Base-by-base conservation (phyloP, 2,113 vertebrate species). In the Dolichallabes microphthalmus region DNA sequence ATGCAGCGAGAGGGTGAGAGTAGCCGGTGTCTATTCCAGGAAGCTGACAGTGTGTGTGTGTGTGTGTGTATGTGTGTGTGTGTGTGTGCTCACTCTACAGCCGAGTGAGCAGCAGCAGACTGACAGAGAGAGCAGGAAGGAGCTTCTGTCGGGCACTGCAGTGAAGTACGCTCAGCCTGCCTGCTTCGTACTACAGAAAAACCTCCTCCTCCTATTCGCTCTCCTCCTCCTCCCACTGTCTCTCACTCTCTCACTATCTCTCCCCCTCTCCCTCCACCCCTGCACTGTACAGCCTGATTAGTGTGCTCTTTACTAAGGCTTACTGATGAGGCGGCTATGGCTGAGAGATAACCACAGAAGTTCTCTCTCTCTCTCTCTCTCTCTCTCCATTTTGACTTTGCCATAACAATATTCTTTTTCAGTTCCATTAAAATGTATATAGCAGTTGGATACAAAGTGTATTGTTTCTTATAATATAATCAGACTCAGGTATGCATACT, bases 1-100 rank as follows among this genome's bases (percentile, higher is more conserved):
- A 97, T 97, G 96, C 96, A 97, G 96, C 94, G 83, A 94, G 88
- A 92, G 93, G 92, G 90, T 90, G 80, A 91, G 92, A 94, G 93
- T 90, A 92, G 90, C 92, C 87, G 89, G 92, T 91, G 90, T 71
- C 88, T 88, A 92, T 94, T 91, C 93, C 93, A 73, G 69, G 57
- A 52, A 83, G 17, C 69, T 53, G 66, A 61, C 52, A 50, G 30
- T 50, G 73, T 80, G 55, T 22, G 61, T 32, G 27, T 71, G 78
- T 27, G 81, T 53, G 35, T 52, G 71, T 50, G 64, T 71, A 50
- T 68, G 63, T 50, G 82, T 7, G 55, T 61, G 69, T 45, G 66
- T 30, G 15, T 81, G 77, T 60, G 74, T 35, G 77, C 35, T 57
- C 58, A 25, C 69, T 79, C 68, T 55, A 53, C 76, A 81, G 60